These are phyloP conservation scores for Bubalus kerabau DNA, from an alignment of 2,113 vertebrate genomes.

Conservation along the genomic window DNA sequence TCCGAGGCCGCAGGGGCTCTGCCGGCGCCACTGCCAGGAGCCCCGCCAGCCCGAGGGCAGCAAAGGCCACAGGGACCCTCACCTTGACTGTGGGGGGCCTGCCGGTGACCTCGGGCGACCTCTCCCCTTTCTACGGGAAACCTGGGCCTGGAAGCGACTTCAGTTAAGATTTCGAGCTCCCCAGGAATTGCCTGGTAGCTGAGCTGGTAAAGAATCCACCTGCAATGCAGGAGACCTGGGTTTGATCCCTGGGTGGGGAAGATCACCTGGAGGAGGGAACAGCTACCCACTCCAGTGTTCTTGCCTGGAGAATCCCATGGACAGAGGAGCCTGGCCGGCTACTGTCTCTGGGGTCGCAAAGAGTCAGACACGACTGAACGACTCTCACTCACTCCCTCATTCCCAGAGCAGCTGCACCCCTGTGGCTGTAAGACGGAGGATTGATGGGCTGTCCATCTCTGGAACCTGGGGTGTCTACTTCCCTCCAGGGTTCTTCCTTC, in stretches of 20 bases:
- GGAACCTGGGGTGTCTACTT: fast-evolving
- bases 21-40: fast-evolving
- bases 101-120: fast-evolving
- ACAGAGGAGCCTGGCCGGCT: background rate
- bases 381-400: background rate
- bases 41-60: background rate
- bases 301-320: background rate
- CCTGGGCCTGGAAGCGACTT: background rate
- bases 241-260: background rate
- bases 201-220: background rate
- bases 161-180: too few relatives aligned
- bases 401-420: background rate
- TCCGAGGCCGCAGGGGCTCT: fast-evolving
- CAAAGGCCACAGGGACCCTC: background rate
- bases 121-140: background rate
- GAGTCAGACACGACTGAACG: background rate
- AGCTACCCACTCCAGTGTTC: background rate
- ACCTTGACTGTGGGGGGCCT: background rate
- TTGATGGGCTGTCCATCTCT: fast-evolving
- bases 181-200: background rate
- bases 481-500: background rate
- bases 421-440: background rate
- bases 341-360: fast-evolving
- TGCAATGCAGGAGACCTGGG: background rate
- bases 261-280: background rate